Evolutionary conservation across 2,113 vertebrate genomes (phyloP).

Genomic region (Poecilia latipinna): DNA sequence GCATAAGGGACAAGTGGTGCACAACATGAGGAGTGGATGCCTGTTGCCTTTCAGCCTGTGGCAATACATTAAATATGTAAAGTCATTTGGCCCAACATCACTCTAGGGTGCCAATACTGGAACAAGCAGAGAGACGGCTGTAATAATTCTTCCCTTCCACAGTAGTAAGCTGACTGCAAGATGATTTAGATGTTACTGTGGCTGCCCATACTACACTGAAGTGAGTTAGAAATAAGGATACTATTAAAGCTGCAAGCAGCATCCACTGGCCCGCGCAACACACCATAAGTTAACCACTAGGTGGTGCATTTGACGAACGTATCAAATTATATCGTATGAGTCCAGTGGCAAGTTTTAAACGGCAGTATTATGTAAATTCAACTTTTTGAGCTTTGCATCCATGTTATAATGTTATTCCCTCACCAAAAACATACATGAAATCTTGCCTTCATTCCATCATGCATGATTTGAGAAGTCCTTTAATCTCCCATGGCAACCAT

Average conservation of each 20-base stretch:
- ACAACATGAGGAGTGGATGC: slow-evolving; percentile 53
- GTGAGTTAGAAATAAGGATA: slow-evolving; percentile 43
- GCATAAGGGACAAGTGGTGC: slow-evolving; percentile 35
- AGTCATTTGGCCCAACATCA: slow-evolving; percentile 70
- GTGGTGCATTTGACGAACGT: too few species aligned
- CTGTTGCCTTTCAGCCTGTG: slow-evolving; percentile 67
- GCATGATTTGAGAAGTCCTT: too few species aligned
- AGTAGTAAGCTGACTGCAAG: slow-evolving; percentile 50
- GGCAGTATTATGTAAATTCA: too few species aligned
- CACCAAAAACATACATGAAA: too few species aligned
- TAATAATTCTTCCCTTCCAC: slow-evolving; percentile 54
- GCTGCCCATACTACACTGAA: slow-evolving; percentile 38
- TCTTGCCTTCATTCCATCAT: too few species aligned
- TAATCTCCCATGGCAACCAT: too few species aligned
- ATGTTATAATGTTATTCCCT: too few species aligned
- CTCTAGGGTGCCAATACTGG: slow-evolving; percentile 63
- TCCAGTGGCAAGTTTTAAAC: too few species aligned
- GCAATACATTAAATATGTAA: slow-evolving; percentile 75
- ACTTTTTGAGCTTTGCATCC: too few species aligned
- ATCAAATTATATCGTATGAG: too few species aligned
- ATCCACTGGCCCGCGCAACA: too few species aligned
- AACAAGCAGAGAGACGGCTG: slow-evolving; percentile 42
- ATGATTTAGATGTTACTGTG: slow-evolving; percentile 48
- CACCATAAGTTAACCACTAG: too few species aligned
- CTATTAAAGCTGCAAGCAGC: slow-evolving; percentile 16